phyloP scores from a whole-genome alignment of 2,113 vertebrate genomes.

The Cyphotilapia sp. region DNA sequence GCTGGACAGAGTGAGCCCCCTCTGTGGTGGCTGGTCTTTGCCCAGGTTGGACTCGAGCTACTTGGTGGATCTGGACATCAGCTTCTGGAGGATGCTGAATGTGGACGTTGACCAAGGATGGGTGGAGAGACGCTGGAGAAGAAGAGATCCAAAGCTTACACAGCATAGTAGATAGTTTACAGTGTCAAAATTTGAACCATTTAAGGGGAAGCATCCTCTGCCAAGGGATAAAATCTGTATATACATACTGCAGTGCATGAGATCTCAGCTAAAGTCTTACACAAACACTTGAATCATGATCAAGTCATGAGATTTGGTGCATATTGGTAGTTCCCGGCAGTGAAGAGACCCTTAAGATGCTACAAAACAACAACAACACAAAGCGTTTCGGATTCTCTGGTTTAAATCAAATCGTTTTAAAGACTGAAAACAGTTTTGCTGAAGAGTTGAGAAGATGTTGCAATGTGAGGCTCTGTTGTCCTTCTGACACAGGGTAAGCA shows the following conservation, averaged over 20 bases:
- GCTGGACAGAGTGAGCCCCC: conserved; percentile 71
- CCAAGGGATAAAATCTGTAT: conserved; percentile 23
- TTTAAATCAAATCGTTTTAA: conserved; percentile 46
- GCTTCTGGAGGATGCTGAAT: conserved; percentile 75
- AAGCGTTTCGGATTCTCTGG: neutral
- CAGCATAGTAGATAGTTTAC: neutral
- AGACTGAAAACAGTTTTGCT: conserved; percentile 39
- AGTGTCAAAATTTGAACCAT: neutral
- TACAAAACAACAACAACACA: conserved; percentile 26
- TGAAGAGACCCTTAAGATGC: neutral
- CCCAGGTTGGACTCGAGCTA: conserved; percentile 69
- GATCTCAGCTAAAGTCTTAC: conserved; percentile 3
- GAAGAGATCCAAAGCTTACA: conserved; percentile 14
- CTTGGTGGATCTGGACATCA: conserved; percentile 72
- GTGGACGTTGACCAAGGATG: conserved; percentile 77
- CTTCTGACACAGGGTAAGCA: conserved; percentile 32
- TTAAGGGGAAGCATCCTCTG: neutral
- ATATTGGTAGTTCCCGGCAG: conserved; percentile 13
- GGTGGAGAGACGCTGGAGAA: conserved; percentile 64
- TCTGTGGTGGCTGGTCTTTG: conserved; percentile 63
- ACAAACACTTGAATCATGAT: conserved; percentile 7
- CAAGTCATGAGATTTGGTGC: neutral
- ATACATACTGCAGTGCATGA: neutral
- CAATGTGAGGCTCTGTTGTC: conserved; percentile 44
- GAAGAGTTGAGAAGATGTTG: conserved; percentile 28